Base-by-base conservation (phyloP, 2,113 vertebrate species). In the Mastomys natalensis region DNA sequence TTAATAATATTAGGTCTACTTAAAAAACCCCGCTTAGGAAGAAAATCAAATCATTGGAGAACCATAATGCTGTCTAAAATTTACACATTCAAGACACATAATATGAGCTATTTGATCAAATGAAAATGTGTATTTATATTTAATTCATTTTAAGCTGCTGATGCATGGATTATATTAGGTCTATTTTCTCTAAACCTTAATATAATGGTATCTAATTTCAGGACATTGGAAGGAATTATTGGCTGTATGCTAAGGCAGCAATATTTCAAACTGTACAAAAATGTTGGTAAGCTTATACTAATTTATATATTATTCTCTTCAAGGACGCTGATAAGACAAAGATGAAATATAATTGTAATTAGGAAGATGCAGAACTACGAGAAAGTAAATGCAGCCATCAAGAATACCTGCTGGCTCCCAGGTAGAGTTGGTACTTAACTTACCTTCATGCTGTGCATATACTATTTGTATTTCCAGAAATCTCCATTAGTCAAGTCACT, bases 261-360 rank as follows among this genome's bases (percentile, higher is more conserved):
- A 43, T 68, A 94, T 77, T 94, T 76, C 91, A 96, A 97, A 86
- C 84, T 58, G 81, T 43, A 97, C 86, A 94, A 97, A 97, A 97
- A 72, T 85, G 62, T 94, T 96, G 81, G 92, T 82, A 94, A 64
- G 80, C 84, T 98, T 97, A 96, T 24, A 92, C 92, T 97, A 97
- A 98, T 98, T 98, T 98, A 98, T 96, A 96, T 34, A 96, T 91
- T 89, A 89, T 66, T 92, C 16, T 92, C 60, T 96, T 97, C 86
- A 97, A 98, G 97, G 97, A 95, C 93, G 90, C 94, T 98, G 96
- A 98, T 92, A 97, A 98, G 97, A 98, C 95, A 92, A 97, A 97
- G 96, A 97, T 97, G 97, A 98, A 98, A 98, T 98, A 98, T 98
- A 98, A 97, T 98, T 98, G 97, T 98, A 98, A 99, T 99, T 98